A percentile compares a stretch with the other conserved stretches of the same genome.
Conservation (phyloP, 2,113 vertebrate species). For the Sterna hirundo region DNA sequence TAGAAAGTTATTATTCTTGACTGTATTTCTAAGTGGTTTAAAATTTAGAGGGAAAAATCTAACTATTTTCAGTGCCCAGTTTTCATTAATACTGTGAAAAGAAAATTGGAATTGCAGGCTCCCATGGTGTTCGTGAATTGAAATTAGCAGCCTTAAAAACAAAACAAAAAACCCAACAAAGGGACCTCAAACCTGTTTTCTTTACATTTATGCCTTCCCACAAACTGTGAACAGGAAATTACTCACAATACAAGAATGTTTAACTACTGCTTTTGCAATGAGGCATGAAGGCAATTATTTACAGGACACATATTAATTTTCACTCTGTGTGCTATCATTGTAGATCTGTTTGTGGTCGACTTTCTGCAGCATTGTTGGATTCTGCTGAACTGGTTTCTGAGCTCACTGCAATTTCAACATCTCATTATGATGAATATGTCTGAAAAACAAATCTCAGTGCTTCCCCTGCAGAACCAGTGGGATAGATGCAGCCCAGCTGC, state of each 20-base stretch:
- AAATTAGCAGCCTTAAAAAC: constrained; percentile 65
- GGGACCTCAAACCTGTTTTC: constrained; percentile 31
- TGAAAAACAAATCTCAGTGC: neutral
- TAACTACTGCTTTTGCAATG: constrained; percentile 53
- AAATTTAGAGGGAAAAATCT: constrained; percentile 56
- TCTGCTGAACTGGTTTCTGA: neutral
- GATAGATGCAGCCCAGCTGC: neutral
- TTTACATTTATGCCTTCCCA: constrained; percentile 54
- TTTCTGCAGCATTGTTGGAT: constrained; percentile 4
- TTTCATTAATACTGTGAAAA: constrained; percentile 77
- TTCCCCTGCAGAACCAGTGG: neutral
- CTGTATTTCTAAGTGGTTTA: constrained; percentile 60
- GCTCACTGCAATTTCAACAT: neutral
- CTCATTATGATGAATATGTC: rapidly evolving
- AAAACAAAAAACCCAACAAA: constrained; percentile 21
- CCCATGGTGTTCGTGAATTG: constrained; percentile 73
- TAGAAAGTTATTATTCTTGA: constrained; percentile 67
- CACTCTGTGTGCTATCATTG: constrained; percentile 38
- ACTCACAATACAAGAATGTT: constrained; percentile 40
- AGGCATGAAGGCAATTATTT: constrained; percentile 48
- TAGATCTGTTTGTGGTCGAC: constrained; percentile 12
- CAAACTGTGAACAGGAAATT: constrained; percentile 53
- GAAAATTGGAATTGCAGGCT: constrained; percentile 74
- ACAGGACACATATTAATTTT: constrained; percentile 29
- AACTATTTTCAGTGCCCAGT: constrained; percentile 63